phyloP scores from a whole-genome alignment of 2,797 vertebrate species.

The Atherinosoma microstoma region DNA sequence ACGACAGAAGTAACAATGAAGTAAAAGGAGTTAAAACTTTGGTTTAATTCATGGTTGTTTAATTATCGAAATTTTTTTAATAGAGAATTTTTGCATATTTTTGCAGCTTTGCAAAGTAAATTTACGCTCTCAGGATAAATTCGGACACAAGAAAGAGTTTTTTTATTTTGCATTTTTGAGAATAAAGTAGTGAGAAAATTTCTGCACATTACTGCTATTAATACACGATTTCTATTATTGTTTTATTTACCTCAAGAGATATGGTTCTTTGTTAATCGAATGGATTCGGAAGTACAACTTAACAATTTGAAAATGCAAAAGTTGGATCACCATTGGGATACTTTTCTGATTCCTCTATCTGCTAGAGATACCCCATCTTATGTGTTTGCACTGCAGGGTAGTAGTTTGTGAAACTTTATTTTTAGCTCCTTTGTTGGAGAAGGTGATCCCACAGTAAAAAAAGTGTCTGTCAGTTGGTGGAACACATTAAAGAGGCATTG shows the following conservation, averaged over 20 bases:
- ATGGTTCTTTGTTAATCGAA: background rate
- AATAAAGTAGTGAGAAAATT: background rate
- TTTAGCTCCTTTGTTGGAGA: background rate
- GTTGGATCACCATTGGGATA: background rate
- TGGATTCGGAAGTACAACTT: too few relatives aligned
- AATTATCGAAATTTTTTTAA: background rate
- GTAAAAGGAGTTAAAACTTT: background rate
- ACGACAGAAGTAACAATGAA: slow-evolving; percentile 10
- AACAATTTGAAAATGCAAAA: background rate
- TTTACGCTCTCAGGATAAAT: background rate
- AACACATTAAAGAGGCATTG: too few relatives aligned
- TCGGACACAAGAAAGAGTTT: background rate
- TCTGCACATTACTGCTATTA: background rate
- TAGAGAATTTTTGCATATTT: background rate
- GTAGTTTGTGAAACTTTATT: too few relatives aligned
- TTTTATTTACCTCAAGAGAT: background rate
- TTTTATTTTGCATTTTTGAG: background rate
- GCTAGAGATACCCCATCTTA: background rate
- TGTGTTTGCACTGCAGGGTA: background rate
- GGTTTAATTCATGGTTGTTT: background rate
- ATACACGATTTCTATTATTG: background rate
- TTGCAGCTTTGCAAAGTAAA: background rate
- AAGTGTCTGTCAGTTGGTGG: background rate
- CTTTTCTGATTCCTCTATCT: background rate
- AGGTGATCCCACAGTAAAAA: background rate